Percentiles rank a stretch among this genome's conserved stretches.
phyloP scores from a whole-genome alignment of 1,140 invertebrate genomes.

The Colletes latitarsis region DNA sequence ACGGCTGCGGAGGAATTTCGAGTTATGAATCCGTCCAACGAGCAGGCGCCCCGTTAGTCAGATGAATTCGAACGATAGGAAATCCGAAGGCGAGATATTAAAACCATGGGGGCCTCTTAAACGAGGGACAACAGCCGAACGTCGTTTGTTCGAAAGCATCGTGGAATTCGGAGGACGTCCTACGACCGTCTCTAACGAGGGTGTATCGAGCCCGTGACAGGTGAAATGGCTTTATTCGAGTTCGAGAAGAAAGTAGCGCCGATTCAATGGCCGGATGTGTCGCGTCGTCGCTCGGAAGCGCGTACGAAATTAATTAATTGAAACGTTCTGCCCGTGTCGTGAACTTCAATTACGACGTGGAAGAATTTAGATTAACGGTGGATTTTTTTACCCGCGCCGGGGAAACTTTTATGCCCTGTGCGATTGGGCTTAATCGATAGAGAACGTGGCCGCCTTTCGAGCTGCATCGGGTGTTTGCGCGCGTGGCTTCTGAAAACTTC shows the following conservation, averaged over 20 bases:
- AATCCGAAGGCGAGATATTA: neutral
- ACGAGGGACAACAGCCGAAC: too few relatives aligned
- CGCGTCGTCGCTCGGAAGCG: neutral
- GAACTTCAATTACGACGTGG: neutral
- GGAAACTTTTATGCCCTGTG: conserved; percentile 28
- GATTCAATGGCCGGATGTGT: too few relatives aligned
- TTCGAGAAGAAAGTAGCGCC: too few relatives aligned
- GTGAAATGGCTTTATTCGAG: too few relatives aligned
- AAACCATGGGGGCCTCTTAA: too few relatives aligned
- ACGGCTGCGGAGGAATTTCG: neutral
- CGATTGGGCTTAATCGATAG: conserved; percentile 39
- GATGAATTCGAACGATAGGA: conserved; percentile 22
- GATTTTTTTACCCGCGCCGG: neutral
- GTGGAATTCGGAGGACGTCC: too few relatives aligned
- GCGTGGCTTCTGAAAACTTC: conserved; percentile 46
- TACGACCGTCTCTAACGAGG: too few relatives aligned
- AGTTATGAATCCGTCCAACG: conserved; percentile 20
- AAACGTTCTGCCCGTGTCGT: neutral
- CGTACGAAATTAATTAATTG: conserved; percentile 20
- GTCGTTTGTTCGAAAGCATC: too few relatives aligned
- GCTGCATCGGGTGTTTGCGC: conserved; percentile 14
- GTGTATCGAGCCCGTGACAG: too few relatives aligned
- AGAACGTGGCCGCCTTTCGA: neutral
- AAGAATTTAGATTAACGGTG: conserved; percentile 12
- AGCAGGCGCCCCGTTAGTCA: too few relatives aligned